phyloP scores from a whole-genome alignment of 2,113 vertebrate genomes.

The Brachionichthys hirsutus region DNA sequence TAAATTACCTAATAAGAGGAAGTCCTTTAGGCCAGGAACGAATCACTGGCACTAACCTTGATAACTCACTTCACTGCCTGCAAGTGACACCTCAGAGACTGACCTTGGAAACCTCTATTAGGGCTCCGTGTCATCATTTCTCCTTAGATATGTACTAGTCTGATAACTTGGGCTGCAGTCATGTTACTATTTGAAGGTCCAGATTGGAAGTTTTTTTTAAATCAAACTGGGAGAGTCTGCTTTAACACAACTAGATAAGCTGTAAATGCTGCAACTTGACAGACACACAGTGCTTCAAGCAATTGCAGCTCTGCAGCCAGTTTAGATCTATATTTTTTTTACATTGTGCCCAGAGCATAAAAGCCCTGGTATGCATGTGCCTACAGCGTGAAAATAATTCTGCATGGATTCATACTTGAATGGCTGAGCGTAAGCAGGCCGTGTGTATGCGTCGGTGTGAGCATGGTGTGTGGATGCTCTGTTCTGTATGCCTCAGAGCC shows the following conservation, averaged over 20 bases:
- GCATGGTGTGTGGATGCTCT: conserved; percentile 54
- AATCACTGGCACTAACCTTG: conserved; percentile 48
- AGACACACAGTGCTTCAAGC: background rate
- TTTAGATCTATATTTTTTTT: background rate
- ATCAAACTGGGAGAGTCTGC: background rate
- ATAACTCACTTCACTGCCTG: conserved; percentile 45
- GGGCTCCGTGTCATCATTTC: conserved; percentile 26
- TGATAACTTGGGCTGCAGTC: conserved; percentile 28
- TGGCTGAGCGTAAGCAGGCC: conserved; percentile 6
- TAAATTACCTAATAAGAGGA: conserved; percentile 55
- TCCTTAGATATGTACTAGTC: conserved; percentile 24
- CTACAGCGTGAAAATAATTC: conserved; percentile 28
- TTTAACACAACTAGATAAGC: background rate
- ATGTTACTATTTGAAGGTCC: conserved; percentile 19
- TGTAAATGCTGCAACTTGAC: background rate
- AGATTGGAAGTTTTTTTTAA: conserved; percentile 14
- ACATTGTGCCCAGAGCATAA: background rate
- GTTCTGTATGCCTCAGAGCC: conserved; percentile 73
- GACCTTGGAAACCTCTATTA: conserved; percentile 43
- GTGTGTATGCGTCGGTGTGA: background rate
- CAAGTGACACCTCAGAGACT: conserved; percentile 45
- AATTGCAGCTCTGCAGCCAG: background rate
- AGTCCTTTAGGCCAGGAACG: conserved; percentile 57
- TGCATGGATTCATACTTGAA: conserved; percentile 23
- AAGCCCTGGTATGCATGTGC: conserved; percentile 12